These are phyloP conservation scores for Cyrtodaria siliqua DNA, from an alignment of 2,888 invertebrate species.

Conservation along the genomic window DNA sequence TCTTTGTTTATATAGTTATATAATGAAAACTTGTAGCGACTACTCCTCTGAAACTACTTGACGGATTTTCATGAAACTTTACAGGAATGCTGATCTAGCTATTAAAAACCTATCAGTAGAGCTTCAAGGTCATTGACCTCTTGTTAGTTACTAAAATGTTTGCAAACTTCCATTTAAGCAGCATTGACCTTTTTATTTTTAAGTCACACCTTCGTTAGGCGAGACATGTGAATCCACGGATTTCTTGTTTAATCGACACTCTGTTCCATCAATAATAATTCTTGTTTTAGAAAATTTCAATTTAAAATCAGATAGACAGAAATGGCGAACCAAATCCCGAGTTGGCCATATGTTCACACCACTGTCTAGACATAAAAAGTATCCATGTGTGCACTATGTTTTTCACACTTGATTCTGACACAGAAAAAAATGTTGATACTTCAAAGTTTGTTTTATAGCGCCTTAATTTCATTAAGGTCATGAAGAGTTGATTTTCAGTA, in stretches of 20 bases:
- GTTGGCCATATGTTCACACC: conserved; percentile 47
- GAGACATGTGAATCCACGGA: too few relatives aligned
- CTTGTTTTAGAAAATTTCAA: not conserved
- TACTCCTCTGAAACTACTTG: too few relatives aligned
- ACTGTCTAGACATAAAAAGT: conserved; percentile 42
- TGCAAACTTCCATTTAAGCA: too few relatives aligned
- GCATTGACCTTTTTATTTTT: too few relatives aligned
- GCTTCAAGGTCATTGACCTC: too few relatives aligned
- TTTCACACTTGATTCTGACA: conserved; percentile 23
- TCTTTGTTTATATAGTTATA: too few relatives aligned
- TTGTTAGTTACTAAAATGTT: too few relatives aligned
- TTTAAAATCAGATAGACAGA: conserved; percentile 19
- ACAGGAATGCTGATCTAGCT: too few relatives aligned
- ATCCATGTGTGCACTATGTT: conserved; percentile 51
- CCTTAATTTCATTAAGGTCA: conserved; percentile 16
- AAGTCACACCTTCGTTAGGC: too few relatives aligned
- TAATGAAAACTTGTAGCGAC: too few relatives aligned
- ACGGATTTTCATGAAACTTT: too few relatives aligned
- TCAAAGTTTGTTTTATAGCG: conserved; percentile 17
- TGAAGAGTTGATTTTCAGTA: not conserved
- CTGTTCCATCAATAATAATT: not conserved
- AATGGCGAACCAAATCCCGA: conserved; percentile 37
- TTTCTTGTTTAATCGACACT: not conserved
- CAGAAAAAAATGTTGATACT: conserved; percentile 23
- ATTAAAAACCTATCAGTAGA: too few relatives aligned